phyloP scores from a whole-genome alignment of 1,140 invertebrate genomes.

The Neelides sp. region DNA sequence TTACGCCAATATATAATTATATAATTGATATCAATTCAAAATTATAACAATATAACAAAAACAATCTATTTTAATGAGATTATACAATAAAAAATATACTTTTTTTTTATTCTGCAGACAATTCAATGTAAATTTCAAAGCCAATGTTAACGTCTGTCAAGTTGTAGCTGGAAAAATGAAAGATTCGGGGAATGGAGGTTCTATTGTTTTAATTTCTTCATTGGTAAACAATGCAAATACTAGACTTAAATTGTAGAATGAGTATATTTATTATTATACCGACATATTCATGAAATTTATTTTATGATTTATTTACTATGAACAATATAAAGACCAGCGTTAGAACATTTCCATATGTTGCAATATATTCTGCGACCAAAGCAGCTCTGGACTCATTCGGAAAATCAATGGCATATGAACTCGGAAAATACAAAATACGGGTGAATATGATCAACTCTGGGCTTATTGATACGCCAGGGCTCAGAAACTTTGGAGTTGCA shows the following conservation, averaged over 20 bases:
- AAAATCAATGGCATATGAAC: constrained; percentile 41
- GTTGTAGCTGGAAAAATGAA: constrained; percentile 6
- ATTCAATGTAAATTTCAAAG: constrained; percentile 12
- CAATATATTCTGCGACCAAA: constrained; percentile 39
- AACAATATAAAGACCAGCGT: too few relatives aligned
- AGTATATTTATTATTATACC: too few relatives aligned
- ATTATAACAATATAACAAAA: too few relatives aligned
- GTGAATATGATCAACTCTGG: constrained; percentile 1
- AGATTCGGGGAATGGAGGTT: constrained; percentile 1
- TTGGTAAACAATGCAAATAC: too few relatives aligned
- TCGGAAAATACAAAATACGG: constrained; percentile 39
- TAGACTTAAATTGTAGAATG: too few relatives aligned
- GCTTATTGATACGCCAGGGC: background rate
- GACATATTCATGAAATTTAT: too few relatives aligned
- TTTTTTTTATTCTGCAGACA: constrained; percentile 3
- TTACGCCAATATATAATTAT: background rate
- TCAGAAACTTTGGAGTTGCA: too few relatives aligned
- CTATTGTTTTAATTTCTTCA: constrained; percentile 8
- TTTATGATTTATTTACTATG: too few relatives aligned
- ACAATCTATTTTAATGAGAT: too few relatives aligned
- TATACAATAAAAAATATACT: too few relatives aligned
- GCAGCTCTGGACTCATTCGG: constrained; percentile 42
- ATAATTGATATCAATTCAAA: too few relatives aligned
- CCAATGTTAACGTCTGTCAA: constrained; percentile 7
- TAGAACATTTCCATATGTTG: too few relatives aligned